Conservation (phyloP, 2,888 invertebrate species). For the Drosophila barbarae region DNA sequence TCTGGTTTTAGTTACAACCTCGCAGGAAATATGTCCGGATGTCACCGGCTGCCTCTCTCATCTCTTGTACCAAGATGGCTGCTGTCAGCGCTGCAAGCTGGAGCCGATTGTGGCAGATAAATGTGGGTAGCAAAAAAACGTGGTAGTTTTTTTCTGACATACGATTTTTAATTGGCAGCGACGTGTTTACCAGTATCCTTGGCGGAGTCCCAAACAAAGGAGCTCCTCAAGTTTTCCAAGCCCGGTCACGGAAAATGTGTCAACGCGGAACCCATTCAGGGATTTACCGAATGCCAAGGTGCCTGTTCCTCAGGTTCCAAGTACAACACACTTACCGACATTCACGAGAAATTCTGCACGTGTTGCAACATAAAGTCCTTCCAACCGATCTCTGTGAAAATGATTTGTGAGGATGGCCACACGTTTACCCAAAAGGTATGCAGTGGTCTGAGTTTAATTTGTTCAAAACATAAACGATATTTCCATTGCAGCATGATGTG, state of each 20-base stretch:
- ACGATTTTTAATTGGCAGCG: slow-evolving; percentile 76
- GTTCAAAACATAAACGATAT: neutral
- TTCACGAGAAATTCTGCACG: slow-evolving; percentile 82
- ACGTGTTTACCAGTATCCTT: slow-evolving; percentile 82
- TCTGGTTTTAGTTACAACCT: slow-evolving; percentile 82
- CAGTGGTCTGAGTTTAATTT: neutral
- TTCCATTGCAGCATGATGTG: slow-evolving; percentile 68
- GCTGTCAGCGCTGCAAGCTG: slow-evolving; percentile 85
- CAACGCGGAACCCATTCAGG: slow-evolving; percentile 82
- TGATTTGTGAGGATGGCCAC: slow-evolving; percentile 81
- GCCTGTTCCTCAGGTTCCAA: slow-evolving; percentile 85
- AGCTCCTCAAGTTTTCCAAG: slow-evolving; percentile 81
- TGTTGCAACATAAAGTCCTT: slow-evolving; percentile 82
- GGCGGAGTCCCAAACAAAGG: slow-evolving; percentile 81
- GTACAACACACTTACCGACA: slow-evolving; percentile 83
- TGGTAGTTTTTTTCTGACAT: neutral
- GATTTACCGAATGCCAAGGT: slow-evolving; percentile 87
- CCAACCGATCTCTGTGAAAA: slow-evolving; percentile 69
- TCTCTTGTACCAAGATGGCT: slow-evolving; percentile 83
- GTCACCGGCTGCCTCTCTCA: slow-evolving; percentile 82
- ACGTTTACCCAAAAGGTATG: slow-evolving; percentile 48
- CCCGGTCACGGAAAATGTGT: slow-evolving; percentile 83
- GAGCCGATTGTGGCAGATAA: slow-evolving; percentile 78
- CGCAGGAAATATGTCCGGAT: slow-evolving; percentile 83
- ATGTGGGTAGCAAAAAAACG: slow-evolving; percentile 50